phyloP scores from a whole-genome alignment of 2,113 vertebrate species.

The Mastomys natalensis region DNA sequence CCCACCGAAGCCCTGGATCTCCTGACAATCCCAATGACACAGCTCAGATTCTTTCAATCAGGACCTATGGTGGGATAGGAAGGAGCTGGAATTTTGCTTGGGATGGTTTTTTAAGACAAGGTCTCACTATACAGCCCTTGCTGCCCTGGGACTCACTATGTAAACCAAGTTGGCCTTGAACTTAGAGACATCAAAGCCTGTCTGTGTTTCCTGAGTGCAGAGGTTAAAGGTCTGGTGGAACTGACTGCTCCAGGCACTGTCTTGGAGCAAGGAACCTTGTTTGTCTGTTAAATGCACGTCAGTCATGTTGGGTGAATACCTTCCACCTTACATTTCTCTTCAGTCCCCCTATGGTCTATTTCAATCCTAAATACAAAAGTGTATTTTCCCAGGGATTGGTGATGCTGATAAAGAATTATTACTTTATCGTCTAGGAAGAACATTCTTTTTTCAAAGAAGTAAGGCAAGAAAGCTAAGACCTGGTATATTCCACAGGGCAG shows the following conservation, averaged over 20 bases:
- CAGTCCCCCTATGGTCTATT: background rate
- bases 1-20: accelerated
- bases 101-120: background rate
- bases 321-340: background rate
- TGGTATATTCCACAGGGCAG: background rate
- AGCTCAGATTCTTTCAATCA: background rate
- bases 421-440: background rate
- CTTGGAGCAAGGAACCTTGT: background rate
- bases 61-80: accelerated
- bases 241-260: background rate
- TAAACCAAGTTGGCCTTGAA: background rate
- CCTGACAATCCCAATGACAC: background rate
- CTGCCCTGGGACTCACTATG: background rate
- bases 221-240: background rate
- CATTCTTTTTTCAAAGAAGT: background rate
- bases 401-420: background rate
- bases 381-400: background rate
- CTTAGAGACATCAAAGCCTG: background rate
- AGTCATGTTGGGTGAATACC: too few species aligned
- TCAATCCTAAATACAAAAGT: background rate
- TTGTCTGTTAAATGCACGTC: background rate
- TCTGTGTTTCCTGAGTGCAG: background rate
- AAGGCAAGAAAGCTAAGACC: background rate
- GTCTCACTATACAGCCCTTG: background rate
- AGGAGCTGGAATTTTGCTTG: background rate